Evolutionary conservation across 2,797 vertebrate species (phyloP).

Genomic region (Crenichthys baileyi): DNA sequence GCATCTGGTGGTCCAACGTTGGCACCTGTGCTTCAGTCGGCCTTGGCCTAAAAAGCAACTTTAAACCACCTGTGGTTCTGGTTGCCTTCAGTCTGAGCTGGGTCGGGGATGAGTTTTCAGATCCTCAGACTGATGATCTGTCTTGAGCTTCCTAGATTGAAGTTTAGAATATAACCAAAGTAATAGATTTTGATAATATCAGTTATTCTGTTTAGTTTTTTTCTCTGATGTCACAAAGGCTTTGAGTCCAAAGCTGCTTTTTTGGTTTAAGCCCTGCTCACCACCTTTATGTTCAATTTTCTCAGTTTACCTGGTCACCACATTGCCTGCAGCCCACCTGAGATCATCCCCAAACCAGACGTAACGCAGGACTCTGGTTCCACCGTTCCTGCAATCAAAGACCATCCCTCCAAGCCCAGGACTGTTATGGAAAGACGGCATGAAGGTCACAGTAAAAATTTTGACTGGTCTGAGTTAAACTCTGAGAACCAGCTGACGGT

Average conservation of each 20-base stretch:
- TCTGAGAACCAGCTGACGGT: neutral
- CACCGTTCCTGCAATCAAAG: slow-evolving; percentile 21
- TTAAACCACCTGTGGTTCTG: no score
- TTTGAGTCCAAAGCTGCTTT: neutral
- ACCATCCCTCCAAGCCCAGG: slow-evolving; percentile 37
- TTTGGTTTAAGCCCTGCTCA: neutral
- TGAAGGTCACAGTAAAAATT: slow-evolving; percentile 65
- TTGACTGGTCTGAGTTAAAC: slow-evolving; percentile 71
- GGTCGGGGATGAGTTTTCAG: no score
- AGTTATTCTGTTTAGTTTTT: no score
- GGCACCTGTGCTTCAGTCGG: no score
- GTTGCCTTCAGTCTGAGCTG: no score
- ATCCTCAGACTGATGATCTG: no score
- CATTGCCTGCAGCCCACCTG: slow-evolving; percentile 27
- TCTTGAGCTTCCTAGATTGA: no score
- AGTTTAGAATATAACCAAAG: no score
- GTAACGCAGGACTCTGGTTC: slow-evolving; percentile 70
- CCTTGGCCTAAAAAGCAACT: no score
- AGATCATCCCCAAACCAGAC: slow-evolving; percentile 65
- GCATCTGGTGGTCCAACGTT: no score
- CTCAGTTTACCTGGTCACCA: slow-evolving; percentile 61
- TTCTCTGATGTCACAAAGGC: no score
- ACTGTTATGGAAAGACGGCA: slow-evolving; percentile 44
- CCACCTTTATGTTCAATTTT: neutral
- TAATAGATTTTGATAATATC: no score